These are phyloP conservation scores for Megaceryle alcyon DNA, from an alignment of 2,797 vertebrate genomes.

Conservation along the genomic window DNA sequence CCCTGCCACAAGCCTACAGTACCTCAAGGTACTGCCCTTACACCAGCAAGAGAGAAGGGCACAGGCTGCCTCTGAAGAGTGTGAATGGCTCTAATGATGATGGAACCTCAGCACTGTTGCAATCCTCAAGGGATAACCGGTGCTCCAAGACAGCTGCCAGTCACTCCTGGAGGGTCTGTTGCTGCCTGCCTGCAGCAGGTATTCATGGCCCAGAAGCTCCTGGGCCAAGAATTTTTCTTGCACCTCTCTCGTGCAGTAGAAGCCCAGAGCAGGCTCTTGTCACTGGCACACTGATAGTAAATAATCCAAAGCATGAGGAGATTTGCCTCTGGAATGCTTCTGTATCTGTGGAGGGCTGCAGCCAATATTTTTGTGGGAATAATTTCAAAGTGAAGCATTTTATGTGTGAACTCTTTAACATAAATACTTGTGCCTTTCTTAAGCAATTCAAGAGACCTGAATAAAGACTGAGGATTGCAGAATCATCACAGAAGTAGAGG, in stretches of 20 bases:
- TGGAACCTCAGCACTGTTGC: not conserved
- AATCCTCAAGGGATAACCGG: too few species aligned
- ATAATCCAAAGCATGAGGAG: not conserved
- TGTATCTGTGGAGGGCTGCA: not conserved
- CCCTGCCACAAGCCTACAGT: not conserved
- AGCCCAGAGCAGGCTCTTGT: not conserved
- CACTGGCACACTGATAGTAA: not conserved
- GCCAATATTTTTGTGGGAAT: not conserved
- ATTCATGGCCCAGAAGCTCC: not conserved
- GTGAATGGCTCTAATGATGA: not conserved
- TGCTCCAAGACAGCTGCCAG: not conserved
- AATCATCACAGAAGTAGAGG: not conserved
- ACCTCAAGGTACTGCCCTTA: not conserved
- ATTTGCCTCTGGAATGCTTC: not conserved
- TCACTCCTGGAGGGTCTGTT: too few species aligned
- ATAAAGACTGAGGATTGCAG: not conserved
- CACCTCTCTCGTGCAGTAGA: not conserved
- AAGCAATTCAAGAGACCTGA: not conserved
- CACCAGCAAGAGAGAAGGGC: not conserved
- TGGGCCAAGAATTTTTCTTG: not conserved
- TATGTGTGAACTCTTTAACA: not conserved
- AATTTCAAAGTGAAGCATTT: not conserved
- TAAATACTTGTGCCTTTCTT: not conserved
- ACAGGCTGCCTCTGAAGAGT: fast-evolving
- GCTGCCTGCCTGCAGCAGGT: not conserved